Percentiles rank a stretch among this genome's conserved stretches.
Evolutionary conservation across 2,797 vertebrate species (phyloP).

Genomic region (Brotogeris chrysoptera): DNA sequence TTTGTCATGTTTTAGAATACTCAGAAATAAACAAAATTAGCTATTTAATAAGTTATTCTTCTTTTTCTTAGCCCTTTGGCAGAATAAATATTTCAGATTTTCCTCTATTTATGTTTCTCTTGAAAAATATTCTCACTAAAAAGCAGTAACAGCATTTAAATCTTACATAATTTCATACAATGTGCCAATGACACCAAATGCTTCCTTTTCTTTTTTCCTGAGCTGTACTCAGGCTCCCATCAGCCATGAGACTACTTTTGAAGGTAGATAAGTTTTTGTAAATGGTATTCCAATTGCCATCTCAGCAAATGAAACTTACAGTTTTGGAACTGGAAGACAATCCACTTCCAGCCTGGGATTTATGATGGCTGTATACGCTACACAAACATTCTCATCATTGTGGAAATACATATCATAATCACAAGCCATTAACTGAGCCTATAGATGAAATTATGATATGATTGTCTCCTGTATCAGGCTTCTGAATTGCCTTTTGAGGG

Average conservation of each 20-base stretch:
- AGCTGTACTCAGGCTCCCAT: not conserved
- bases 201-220: rapidly evolving
- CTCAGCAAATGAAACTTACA: not conserved
- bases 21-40: not conserved
- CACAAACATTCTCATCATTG: not conserved
- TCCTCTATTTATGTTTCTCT: not conserved
- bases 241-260: not conserved
- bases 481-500: not conserved
- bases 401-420: not conserved
- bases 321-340: not conserved
- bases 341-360: not conserved
- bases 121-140: not conserved
- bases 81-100: not conserved
- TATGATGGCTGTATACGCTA: not conserved
- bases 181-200: not conserved
- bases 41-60: not conserved
- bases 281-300: not conserved
- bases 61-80: not conserved
- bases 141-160: not conserved
- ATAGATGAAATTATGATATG: not conserved
- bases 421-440: not conserved
- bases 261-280: not conserved
- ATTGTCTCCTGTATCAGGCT: not conserved
- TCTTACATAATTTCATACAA: not conserved
- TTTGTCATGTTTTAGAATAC: not conserved